Evolutionary conservation across 2,888 invertebrate genomes (phyloP), one percentile per base, ranked within the genome.

Genomic region (Exocentrus adspersus): DNA sequence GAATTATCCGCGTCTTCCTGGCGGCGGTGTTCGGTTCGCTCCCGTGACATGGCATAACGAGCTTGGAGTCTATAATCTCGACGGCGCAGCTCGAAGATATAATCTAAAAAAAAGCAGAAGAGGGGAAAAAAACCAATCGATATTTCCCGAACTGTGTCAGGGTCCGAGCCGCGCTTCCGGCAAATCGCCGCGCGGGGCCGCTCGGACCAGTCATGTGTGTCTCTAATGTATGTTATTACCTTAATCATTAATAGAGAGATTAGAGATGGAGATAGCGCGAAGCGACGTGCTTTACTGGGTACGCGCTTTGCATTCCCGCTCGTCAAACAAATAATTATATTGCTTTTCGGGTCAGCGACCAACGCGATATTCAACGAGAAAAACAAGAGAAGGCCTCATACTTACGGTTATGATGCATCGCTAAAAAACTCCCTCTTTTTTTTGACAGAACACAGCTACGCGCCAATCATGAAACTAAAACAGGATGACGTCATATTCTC

Each of bases 141-240:
- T 54, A 61, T 54, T 37, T 54, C 48, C n/a, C 20, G 56, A 61
- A 61, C 48, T 19, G 54, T 61, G 54, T 61, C 61, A 61, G 61
- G 48, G 50, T 24, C 37, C 50, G 12, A 50, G 41, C 41, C 20
- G 24, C 9, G 21, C 21, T 58, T 20, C 21, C 50, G 42, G 32
- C 48, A 24, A 21, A 37, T 58, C 28, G n/a, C 48, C 28, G 28
- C 28, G n/a, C 20, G 28, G 48, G 48, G 9, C 6, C 14, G 28
- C 7, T 24, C 28, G 14, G 28, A n/a, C 28, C 28, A 16, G 28
- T 48, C 28, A 48, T 48, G 28, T 48, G 48, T 48, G 37, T 37
- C n/a, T 24, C 28, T 30, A 48, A 46, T 28, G 24, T 14, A 28
- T 2, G 14, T 48, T 28, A 48, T 48, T 28, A 48, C n/a, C 14